Base-by-base conservation (phyloP, 1,140 invertebrate species). In the Nomia melanderi region DNA sequence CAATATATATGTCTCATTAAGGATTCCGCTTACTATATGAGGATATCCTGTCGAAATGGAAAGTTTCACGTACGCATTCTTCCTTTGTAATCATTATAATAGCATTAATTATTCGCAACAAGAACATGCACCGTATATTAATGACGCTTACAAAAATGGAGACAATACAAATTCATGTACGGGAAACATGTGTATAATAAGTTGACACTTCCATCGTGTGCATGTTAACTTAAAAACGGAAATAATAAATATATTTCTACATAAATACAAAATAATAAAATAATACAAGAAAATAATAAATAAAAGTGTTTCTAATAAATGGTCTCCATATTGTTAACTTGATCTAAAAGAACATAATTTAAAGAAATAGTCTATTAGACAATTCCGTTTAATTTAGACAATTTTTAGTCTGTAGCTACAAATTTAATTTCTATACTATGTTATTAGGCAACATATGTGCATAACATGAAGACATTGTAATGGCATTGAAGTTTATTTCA, bases 1-100 rank as follows among this genome's bases (percentile, higher is more conserved):
- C 31, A 23, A 20, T 12, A 31, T 9, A 20, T 14, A 27, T 31
- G 23, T 11, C 25, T 25, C 14, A 41, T 66, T 66, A 39, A 41
- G 39, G 31, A 66, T 74, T 74, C 62, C 20, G 62, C 56, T 44
- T 53, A 25, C n/a, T 25, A 25, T 41, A 14, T 23, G 20, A 20
- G 71, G 62, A 74, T 56, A 66, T 74, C 71, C 71, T 65, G 62
- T 66, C 27, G 71, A 74, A 66, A 74, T 56, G 27, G 71, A 74
- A 74, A 74, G 62, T 33, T 56, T 39, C 60, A 44, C 59, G 70
- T 63, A 50, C 59, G 6, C 25, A 12, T 29, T 17, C 47, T 31
- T 23, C 31, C 17, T 73, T 27, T 31, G 44, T 17, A 17, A 41
- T 33, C 25, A 54, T 73, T 54, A 23, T 39, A 41, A 73, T 20